Evolutionary conservation across 2,888 invertebrate species (phyloP).

Genomic region (Ichneumoninae sp.): DNA sequence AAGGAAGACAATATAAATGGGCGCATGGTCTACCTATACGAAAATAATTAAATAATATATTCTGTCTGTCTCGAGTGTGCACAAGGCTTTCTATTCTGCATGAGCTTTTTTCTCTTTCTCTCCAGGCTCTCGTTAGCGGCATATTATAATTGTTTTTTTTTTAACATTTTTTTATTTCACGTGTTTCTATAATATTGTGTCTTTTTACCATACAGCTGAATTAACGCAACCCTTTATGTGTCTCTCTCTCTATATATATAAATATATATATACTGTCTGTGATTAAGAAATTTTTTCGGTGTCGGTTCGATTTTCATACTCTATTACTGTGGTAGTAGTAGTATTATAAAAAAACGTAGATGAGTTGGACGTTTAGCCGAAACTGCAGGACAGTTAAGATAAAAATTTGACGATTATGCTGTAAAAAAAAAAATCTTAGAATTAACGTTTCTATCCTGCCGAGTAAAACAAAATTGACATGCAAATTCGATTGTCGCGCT

Average conservation of each 20-base stretch:
- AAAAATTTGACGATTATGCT: constrained; percentile 10
- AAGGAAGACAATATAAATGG: constrained; percentile 73
- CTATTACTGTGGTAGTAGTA: constrained; percentile 22
- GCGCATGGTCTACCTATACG: constrained; percentile 75
- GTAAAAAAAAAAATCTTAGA: background rate
- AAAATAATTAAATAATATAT: constrained; percentile 49
- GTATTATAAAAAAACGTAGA: constrained; percentile 22
- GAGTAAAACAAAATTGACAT: background rate
- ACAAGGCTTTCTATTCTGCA: constrained; percentile 68
- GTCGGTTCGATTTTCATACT: constrained; percentile 9
- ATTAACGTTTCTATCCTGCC: background rate
- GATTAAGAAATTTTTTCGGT: constrained; percentile 36
- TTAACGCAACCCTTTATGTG: constrained; percentile 44
- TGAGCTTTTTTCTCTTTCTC: constrained; percentile 56
- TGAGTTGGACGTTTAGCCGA: constrained; percentile 25
- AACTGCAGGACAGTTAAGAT: constrained; percentile 23
- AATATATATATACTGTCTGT: constrained; percentile 10
- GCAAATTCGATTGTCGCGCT: background rate
- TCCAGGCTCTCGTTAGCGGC: constrained; percentile 34
- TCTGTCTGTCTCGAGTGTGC: constrained; percentile 67
- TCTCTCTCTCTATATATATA: constrained; percentile 30
- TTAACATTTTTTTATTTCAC: background rate
- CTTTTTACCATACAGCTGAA: constrained; percentile 47
- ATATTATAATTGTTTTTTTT: constrained; percentile 22
- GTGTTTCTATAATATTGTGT: constrained; percentile 36